Percentiles rank a stretch among this genome's conserved stretches.
Evolutionary conservation across 2,888 invertebrate genomes (phyloP).

Genomic region (Listrodromus nycthemerus): DNA sequence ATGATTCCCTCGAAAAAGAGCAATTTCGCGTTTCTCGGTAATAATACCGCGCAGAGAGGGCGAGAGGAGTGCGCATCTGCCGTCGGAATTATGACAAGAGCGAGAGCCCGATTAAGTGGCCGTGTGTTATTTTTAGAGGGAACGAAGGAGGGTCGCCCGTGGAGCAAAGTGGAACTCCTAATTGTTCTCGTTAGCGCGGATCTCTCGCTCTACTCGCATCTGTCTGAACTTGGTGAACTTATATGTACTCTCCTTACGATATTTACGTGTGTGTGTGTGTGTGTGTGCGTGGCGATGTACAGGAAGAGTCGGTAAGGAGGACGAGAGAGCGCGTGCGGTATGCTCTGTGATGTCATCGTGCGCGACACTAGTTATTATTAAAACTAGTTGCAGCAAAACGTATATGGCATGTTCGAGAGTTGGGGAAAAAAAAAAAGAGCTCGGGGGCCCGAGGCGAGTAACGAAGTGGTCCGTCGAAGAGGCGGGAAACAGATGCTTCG

Average conservation of each 20-base stretch:
- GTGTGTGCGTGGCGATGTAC: constrained; percentile 47
- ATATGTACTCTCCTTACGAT: constrained; percentile 62
- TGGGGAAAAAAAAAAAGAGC: constrained; percentile 8
- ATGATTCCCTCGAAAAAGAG: constrained; percentile 20
- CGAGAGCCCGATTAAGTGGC: constrained; percentile 77
- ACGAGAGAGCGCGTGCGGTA: constrained; percentile 65
- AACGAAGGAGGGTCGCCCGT: constrained; percentile 71
- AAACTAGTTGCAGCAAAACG: constrained; percentile 9
- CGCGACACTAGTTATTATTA: constrained; percentile 50
- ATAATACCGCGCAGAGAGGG: constrained; percentile 8
- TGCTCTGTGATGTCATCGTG: constrained; percentile 67
- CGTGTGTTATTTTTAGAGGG: constrained; percentile 83
- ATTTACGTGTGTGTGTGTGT: constrained; percentile 3
- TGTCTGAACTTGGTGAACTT: constrained; percentile 83
- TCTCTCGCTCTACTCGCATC: constrained; percentile 79
- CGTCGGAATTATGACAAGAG: constrained; percentile 69
- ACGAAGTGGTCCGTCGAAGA: constrained; percentile 59
- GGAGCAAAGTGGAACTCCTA: constrained; percentile 83
- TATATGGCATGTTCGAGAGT: background rate
- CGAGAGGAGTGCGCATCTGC: constrained; percentile 66
- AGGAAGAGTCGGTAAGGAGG: constrained; percentile 20
- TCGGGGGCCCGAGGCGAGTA: constrained; percentile 10
- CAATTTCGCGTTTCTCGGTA: constrained; percentile 10
- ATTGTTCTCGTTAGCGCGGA: constrained; percentile 83
- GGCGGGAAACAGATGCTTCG: constrained; percentile 77